phyloP scores from a whole-genome alignment of 2,113 vertebrate genomes.

The Willisornis vidua region DNA sequence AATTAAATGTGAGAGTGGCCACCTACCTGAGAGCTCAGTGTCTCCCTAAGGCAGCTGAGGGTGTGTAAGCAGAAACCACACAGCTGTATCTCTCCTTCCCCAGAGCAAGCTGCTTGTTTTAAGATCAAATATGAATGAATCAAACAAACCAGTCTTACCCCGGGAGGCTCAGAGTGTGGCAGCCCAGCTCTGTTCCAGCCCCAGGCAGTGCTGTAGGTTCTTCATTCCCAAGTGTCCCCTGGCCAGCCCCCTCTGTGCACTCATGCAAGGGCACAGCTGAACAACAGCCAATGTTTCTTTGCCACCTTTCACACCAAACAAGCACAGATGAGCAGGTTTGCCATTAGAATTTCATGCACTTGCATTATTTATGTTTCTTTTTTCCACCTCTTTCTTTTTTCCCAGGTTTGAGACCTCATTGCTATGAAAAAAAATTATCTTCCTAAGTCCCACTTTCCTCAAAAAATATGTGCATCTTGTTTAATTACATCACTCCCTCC shows the following conservation, averaged over 20 bases:
- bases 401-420: not conserved
- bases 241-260: not conserved
- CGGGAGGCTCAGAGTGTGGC: not conserved
- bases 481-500: not conserved
- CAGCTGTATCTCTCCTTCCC: not conserved
- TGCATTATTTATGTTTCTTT: not conserved
- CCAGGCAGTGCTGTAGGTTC: not conserved
- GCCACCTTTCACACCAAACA: not conserved
- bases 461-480: not conserved
- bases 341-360: not conserved
- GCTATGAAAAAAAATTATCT: not conserved
- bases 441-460: not conserved
- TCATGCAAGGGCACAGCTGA: accelerated
- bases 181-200: not conserved
- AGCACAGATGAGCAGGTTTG: not conserved
- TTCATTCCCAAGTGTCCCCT: accelerated
- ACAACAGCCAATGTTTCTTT: not conserved
- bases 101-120: not conserved
- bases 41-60: not conserved
- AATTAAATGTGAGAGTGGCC: not conserved
- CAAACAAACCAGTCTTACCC: not conserved
- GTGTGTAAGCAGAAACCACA: not conserved
- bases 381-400: not conserved
- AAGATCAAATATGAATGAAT: not conserved
- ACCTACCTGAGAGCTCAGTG: not conserved